These are phyloP conservation scores for Macroteleia sp. DNA, from an alignment of 2,888 invertebrate genomes.

Conservation along the genomic window DNA sequence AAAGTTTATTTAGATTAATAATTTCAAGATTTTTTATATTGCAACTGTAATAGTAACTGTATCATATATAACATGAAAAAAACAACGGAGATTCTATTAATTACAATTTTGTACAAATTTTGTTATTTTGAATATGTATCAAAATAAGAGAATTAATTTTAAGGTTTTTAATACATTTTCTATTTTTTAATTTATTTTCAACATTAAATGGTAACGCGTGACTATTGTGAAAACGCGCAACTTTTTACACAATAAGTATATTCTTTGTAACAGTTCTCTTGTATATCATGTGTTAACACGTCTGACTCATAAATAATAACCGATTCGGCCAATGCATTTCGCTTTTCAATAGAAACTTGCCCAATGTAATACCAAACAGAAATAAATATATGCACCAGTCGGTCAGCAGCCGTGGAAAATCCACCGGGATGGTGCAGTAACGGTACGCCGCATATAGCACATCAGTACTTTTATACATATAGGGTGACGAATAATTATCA, in stretches of 20 bases:
- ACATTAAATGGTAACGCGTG: too few species aligned
- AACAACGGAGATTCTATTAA: too few species aligned
- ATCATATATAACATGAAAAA: too few species aligned
- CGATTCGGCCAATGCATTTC: conserved; percentile 55
- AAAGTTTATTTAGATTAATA: too few species aligned
- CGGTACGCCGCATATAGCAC: conserved; percentile 51
- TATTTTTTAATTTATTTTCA: background rate
- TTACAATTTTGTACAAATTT: too few species aligned
- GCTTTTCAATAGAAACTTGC: conserved; percentile 58
- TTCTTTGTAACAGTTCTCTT: conserved; percentile 47
- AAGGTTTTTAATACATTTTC: too few species aligned
- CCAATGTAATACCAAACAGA: conserved; percentile 62
- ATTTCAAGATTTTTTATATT: too few species aligned
- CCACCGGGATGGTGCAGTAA: conserved; percentile 42
- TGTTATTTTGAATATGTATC: conserved; percentile 21
- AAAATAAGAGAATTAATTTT: too few species aligned
- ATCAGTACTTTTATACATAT: conserved; percentile 45
- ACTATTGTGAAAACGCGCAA: conserved; percentile 8
- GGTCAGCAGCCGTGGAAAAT: conserved; percentile 57
- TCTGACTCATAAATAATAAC: conserved; percentile 60
- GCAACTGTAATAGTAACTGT: too few species aligned
- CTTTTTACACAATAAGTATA: conserved; percentile 28
- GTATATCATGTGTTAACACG: conserved; percentile 60
- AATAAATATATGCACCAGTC: conserved; percentile 62
- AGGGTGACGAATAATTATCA: conserved; percentile 36